Conservation (phyloP, 2,888 invertebrate genomes). For the Cyaniris semiargus region DNA sequence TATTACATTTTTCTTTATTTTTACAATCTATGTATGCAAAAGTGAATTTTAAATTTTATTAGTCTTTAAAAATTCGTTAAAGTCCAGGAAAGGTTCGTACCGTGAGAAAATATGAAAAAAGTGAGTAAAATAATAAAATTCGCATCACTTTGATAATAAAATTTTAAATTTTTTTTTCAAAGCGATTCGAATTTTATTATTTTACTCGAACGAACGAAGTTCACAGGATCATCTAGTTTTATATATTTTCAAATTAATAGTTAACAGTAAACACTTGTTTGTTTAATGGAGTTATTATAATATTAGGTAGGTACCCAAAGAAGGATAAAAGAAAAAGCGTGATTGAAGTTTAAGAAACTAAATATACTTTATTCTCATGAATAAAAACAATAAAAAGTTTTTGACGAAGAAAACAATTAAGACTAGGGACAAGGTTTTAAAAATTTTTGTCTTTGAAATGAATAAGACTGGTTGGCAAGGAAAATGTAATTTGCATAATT, state of each 20-base stretch:
- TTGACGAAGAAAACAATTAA: conserved; percentile 33
- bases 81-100: too few relatives aligned
- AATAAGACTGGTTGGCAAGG: conserved; percentile 32
- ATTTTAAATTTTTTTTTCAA: too few relatives aligned
- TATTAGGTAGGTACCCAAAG: neutral
- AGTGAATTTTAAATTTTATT: too few relatives aligned
- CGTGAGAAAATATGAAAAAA: too few relatives aligned
- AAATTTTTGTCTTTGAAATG: conserved; percentile 34
- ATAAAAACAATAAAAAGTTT: conserved; percentile 31
- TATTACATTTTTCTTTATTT: too few relatives aligned
- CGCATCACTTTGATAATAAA: too few relatives aligned
- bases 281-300: neutral
- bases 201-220: too few relatives aligned
- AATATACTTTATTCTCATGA: neutral
- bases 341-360: conserved; percentile 6
- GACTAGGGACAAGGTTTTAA: conserved; percentile 26
- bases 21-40: too few relatives aligned
- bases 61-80: too few relatives aligned
- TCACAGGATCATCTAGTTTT: too few relatives aligned
- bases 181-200: too few relatives aligned
- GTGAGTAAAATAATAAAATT: too few relatives aligned
- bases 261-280: neutral
- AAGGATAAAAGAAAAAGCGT: neutral
- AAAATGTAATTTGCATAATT: conserved; percentile 37
- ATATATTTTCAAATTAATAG: neutral